phyloP scores from a whole-genome alignment of 2,113 vertebrate genomes.

The Mirza zaza region DNA sequence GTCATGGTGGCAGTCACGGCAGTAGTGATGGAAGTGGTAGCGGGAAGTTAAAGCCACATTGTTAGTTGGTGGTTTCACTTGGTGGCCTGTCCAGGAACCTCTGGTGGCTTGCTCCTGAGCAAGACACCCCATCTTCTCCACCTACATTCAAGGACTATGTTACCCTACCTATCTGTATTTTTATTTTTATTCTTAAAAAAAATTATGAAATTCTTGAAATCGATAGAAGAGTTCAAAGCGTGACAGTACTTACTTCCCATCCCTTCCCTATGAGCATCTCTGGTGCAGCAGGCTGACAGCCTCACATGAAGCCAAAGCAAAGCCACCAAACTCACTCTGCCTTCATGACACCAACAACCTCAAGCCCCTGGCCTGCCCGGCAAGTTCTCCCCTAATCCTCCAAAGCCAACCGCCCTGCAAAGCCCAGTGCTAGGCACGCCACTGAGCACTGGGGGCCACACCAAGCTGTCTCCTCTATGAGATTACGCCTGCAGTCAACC shows the following conservation, averaged over 20 bases:
- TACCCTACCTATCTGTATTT: not conserved
- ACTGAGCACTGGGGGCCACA: not conserved
- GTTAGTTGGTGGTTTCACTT: not conserved
- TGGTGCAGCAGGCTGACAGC: not conserved
- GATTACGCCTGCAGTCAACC: too few relatives aligned
- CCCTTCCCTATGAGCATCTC: not conserved
- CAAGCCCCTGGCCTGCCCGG: not conserved
- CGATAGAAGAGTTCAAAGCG: not conserved
- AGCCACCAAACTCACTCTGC: not conserved
- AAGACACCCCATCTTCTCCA: not conserved
- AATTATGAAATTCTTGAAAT: not conserved
- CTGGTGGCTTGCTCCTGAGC: not conserved
- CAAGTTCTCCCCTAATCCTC: not conserved
- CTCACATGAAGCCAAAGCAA: not conserved
- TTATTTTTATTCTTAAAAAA: not conserved
- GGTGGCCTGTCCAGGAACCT: not conserved
- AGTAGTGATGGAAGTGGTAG: not conserved
- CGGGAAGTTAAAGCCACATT: not conserved
- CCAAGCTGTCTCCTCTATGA: not conserved
- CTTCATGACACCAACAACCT: not conserved
- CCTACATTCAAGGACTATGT: not conserved
- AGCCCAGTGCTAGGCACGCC: not conserved
- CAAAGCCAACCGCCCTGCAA: not conserved
- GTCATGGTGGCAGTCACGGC: not conserved
- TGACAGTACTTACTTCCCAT: not conserved